A percentile compares a stretch with the other conserved stretches of the same genome.
These are phyloP conservation scores for Desmophyllum pertusum DNA, from an alignment of 92 coral and sea anemone species.

Conservation along the genomic window DNA sequence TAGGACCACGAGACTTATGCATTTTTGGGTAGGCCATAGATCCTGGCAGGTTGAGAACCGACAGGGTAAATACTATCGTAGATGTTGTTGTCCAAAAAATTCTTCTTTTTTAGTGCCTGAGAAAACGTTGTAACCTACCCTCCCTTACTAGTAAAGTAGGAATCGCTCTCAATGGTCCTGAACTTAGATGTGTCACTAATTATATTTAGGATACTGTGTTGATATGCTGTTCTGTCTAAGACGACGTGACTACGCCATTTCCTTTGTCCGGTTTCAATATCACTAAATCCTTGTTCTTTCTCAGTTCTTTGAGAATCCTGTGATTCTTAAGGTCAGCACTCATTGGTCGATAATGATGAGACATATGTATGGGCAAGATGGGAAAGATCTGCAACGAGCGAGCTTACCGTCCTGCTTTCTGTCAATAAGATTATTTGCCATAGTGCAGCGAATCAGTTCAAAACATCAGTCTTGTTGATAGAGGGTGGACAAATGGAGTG, in stretches of 20 bases:
- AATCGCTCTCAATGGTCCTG: neutral
- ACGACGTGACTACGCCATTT: neutral
- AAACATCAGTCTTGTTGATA: neutral
- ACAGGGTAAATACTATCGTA: too few species aligned
- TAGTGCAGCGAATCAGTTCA: neutral
- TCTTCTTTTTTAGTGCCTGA: too few species aligned
- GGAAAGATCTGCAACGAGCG: neutral
- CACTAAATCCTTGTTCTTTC: neutral
- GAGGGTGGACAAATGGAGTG: constrained; percentile 6
- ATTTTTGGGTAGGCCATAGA: too few species aligned
- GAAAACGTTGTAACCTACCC: too few species aligned
- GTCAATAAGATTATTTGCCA: neutral
- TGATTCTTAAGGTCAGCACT: neutral
- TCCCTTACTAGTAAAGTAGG: neutral
- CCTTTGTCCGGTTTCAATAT: too few species aligned
- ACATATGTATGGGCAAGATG: neutral
- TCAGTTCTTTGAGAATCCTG: neutral
- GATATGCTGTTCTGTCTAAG: neutral
- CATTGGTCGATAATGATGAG: neutral
- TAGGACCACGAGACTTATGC: too few species aligned
- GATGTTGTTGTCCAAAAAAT: too few species aligned
- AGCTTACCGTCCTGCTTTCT: neutral
- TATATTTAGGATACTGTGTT: neutral
- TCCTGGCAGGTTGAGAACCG: too few species aligned
- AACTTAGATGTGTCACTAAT: neutral